Conservation (phyloP, 1,140 invertebrate genomes). For the Cheumatopsyche charites region DNA sequence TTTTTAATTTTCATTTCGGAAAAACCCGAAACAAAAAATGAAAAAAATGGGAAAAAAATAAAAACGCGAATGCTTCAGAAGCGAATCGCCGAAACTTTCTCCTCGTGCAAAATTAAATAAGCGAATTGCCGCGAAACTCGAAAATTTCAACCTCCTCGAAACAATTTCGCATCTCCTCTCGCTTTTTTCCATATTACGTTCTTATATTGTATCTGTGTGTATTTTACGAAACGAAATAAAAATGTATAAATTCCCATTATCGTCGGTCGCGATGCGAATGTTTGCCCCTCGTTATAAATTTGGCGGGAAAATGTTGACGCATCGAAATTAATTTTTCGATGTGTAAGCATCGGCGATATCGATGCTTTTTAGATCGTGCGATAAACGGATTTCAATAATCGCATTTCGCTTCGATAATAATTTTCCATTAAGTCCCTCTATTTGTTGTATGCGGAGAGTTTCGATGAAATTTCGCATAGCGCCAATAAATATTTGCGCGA, state of each 20-base stretch:
- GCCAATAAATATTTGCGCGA: too few species aligned
- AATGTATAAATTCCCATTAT: too few species aligned
- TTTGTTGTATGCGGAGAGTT: too few species aligned
- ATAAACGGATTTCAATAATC: neutral
- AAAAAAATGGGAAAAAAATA: neutral
- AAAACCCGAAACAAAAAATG: neutral
- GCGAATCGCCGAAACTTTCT: conserved; percentile 6
- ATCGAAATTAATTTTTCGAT: conserved; percentile 18
- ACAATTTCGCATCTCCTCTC: neutral
- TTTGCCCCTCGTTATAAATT: too few species aligned
- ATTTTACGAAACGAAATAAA: neutral
- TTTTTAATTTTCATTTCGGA: neutral
- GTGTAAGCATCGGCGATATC: neutral
- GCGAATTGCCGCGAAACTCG: neutral
- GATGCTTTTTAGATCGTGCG: conserved; percentile 1
- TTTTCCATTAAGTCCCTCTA: too few species aligned
- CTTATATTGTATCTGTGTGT: neutral
- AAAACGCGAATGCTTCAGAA: neutral
- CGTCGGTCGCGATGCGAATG: too few species aligned
- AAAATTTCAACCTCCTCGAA: neutral
- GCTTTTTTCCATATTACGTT: neutral
- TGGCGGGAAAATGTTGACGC: conserved; percentile 7
- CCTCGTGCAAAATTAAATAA: conserved; percentile 9
- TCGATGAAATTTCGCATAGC: too few species aligned
- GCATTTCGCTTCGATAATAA: too few species aligned